A percentile compares a stretch with the other conserved stretches of the same genome.
These are phyloP conservation scores for Intellagama lesueurii DNA, from an alignment of 2,797 vertebrate species.

Conservation along the genomic window DNA sequence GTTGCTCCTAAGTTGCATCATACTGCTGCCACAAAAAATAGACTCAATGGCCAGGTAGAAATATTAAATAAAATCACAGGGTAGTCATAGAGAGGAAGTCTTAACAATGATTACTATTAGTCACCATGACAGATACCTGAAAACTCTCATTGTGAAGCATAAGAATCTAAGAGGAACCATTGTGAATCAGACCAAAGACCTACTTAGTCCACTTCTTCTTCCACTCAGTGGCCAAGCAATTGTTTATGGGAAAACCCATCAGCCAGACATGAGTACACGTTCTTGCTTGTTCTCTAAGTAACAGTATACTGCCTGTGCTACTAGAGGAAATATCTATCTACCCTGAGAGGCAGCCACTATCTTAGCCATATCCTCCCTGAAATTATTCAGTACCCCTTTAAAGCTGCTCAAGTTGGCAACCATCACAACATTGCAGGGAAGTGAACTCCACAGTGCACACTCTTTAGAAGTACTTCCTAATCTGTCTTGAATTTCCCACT, in stretches of 20 bases:
- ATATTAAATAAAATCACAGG: background rate
- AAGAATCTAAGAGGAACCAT: background rate
- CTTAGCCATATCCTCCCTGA: background rate
- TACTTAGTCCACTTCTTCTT: background rate
- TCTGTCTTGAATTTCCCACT: background rate
- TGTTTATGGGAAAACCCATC: background rate
- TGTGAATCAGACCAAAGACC: background rate
- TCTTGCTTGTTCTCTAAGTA: background rate
- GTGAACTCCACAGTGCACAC: background rate
- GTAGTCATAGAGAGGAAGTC: background rate
- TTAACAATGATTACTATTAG: background rate
- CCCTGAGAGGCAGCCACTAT: background rate
- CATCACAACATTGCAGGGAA: background rate
- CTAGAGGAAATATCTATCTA: background rate
- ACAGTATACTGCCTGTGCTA: background rate
- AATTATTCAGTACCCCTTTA: background rate
- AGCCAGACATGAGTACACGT: background rate
- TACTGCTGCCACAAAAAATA: background rate
- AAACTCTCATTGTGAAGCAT: background rate
- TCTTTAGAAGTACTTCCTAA: background rate
- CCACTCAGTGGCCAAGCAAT: background rate
- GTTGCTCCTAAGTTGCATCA: background rate
- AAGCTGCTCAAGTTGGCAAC: background rate
- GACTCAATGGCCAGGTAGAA: background rate
- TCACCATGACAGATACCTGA: background rate